phyloP scores from a whole-genome alignment of 2,888 invertebrate genomes.

The Heliconius sara region DNA sequence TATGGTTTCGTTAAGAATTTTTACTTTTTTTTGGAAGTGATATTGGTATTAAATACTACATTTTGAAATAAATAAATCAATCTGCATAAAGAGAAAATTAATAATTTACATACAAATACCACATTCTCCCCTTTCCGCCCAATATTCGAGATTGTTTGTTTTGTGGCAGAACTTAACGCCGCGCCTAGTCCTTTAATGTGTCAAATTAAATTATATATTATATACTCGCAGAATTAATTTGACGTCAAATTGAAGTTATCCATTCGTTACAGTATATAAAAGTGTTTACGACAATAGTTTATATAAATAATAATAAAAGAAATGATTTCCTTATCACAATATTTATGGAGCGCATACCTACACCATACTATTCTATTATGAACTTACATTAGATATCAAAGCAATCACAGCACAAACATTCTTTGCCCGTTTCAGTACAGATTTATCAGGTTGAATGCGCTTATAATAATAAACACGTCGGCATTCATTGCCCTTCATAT shows the following conservation, averaged over 20 bases:
- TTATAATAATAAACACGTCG: conserved; percentile 51
- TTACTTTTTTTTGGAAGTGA: not conserved
- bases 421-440: conserved; percentile 40
- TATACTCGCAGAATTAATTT: too few relatives aligned
- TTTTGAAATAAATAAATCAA: too few relatives aligned
- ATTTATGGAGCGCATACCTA: not conserved
- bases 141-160: too few relatives aligned
- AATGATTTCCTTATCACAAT: not conserved
- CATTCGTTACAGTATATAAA: too few relatives aligned
- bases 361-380: conserved; percentile 5
- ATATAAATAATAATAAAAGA: not conserved
- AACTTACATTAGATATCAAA: conserved; percentile 36
- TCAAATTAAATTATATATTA: too few relatives aligned
- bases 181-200: too few relatives aligned
- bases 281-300: not conserved
- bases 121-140: not conserved
- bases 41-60: too few relatives aligned
- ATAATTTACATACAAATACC: not conserved
- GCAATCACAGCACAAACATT: conserved; percentile 38
- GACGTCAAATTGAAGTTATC: too few relatives aligned
- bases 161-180: too few relatives aligned
- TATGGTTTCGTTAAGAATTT: conserved; percentile 5
- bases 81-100: too few relatives aligned
- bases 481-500: conserved; percentile 55
- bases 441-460: conserved; percentile 48